Conservation (phyloP, 2,888 invertebrate species). For the Nowickia ferox region DNA sequence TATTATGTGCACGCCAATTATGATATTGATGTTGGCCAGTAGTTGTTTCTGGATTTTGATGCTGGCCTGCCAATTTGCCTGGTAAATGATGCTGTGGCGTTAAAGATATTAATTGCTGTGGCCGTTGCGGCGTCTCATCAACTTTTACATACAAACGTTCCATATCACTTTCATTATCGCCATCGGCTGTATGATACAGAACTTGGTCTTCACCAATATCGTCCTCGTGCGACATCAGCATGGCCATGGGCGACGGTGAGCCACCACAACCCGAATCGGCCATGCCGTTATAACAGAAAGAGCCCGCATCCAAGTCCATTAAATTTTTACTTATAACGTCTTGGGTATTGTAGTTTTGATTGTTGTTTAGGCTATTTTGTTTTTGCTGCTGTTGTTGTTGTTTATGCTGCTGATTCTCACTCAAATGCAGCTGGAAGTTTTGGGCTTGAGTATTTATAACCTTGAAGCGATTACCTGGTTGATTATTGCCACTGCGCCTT, state of each 20-base stretch:
- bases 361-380: constrained; percentile 72
- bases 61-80: constrained; percentile 6
- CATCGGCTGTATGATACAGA: constrained; percentile 79
- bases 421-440: constrained; percentile 76
- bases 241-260: constrained; percentile 81
- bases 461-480: constrained; percentile 79
- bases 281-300: constrained; percentile 80
- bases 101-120: constrained; percentile 66
- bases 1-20: constrained; percentile 71
- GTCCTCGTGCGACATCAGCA: constrained; percentile 79
- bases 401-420: constrained; percentile 47
- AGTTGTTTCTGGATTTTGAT: constrained; percentile 65
- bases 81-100: constrained; percentile 66
- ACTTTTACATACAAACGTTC: constrained; percentile 83
- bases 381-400: constrained; percentile 70
- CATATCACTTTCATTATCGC: constrained; percentile 80
- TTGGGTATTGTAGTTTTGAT: constrained; percentile 72
- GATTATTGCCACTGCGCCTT: constrained; percentile 77
- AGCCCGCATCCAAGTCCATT: constrained; percentile 79
- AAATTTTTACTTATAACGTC: constrained; percentile 76
- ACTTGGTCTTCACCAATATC: constrained; percentile 76
- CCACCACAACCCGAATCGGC: constrained; percentile 82
- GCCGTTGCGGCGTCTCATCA: constrained; percentile 79
- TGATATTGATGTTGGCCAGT: constrained; percentile 58
- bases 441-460: constrained; percentile 76